Conservation (phyloP, 2,797 vertebrate genomes). For the Galaxias olidus region DNA sequence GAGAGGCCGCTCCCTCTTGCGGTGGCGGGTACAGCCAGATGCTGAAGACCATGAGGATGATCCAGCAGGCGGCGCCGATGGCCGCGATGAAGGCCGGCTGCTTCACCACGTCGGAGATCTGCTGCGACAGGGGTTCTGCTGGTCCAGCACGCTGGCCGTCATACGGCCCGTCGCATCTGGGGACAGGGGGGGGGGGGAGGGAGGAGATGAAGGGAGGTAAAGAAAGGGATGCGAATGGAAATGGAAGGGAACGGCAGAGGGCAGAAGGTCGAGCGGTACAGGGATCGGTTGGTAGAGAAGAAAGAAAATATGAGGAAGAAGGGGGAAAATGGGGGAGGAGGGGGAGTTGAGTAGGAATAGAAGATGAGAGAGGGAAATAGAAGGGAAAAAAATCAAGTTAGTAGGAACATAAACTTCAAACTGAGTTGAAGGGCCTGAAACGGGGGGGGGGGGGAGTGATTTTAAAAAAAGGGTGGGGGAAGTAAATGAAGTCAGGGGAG, state of each 20-base stretch:
- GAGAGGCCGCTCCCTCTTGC: constrained; percentile 95
- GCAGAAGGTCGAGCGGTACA: not conserved
- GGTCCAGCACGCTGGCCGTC: constrained; percentile 42
- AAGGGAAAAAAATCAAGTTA: not conserved
- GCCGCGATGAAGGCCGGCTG: constrained; percentile 97
- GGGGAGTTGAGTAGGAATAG: not conserved
- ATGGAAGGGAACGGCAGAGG: not conserved
- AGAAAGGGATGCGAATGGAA: not conserved
- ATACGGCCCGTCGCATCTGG: constrained; percentile 74
- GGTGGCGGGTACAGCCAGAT: constrained; percentile 94
- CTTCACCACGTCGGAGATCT: constrained; percentile 97
- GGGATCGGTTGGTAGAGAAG: not conserved
- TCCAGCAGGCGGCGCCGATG: constrained; percentile 97
- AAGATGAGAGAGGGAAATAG: not conserved
- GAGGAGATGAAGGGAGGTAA: not conserved
- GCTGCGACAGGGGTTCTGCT: constrained; percentile 86
- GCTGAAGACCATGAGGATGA: constrained; percentile 98
- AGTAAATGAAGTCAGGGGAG: constrained; percentile 25
- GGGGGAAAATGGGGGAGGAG: not conserved
- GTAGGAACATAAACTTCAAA: constrained; percentile 23
- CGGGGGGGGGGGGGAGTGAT: not conserved
- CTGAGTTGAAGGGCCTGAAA: too few species aligned
- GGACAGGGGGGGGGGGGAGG: not conserved
- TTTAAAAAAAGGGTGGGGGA: not conserved
- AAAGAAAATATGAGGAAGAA: not conserved